Base-by-base conservation (phyloP, 2,113 vertebrate species). In the Phrynosoma platyrhinos region DNA sequence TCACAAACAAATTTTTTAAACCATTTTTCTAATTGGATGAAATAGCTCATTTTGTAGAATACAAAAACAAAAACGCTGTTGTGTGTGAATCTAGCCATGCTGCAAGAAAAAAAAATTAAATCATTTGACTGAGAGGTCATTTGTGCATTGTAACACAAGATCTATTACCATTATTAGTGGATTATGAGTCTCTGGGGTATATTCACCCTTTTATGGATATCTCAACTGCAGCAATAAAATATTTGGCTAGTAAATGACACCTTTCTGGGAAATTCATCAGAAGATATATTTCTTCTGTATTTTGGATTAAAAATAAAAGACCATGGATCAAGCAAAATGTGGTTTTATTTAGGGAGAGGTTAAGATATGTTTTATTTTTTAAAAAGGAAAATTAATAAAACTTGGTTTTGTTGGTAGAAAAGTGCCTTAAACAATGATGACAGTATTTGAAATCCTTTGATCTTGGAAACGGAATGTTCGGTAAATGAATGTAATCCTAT, bases 111-210 rank as follows among this genome's bases (percentile, higher is more conserved):
- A 94, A 71, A 94, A 96, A 94, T 96, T 94, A 95, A 96, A 92
- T 96, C 0, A 9, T 93, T 91, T 95, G 91, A 90, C 92, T 93
- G 90, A 95, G 92, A 94, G 91, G 90, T 96, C 92, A 91, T 92
- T 96, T 90, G 92, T 96, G 93, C 95, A 93, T 95, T 95, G 92
- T 93, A 96, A 86, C 81, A 75, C 83, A 94, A 95, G 92, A 95
- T 95, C 85, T 96, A 76, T 96, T 95, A 92, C 90, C 25, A 12
- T 95, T 97, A 95, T 94, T 96, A 95, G 91, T 88, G 78, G 81
- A 79, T 92, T 94, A 89, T 85, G 88, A 86, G 89, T 76, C 92
- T 94, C 36, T 94, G 83, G 94, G 95, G 95, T 79, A 94, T 91
- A 74, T 86, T 71, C n/a, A 9, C 93, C 94, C 74, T 95, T 96